Evolutionary conservation across 2,888 invertebrate species (phyloP).

Genomic region (Stenodera caucasica): DNA sequence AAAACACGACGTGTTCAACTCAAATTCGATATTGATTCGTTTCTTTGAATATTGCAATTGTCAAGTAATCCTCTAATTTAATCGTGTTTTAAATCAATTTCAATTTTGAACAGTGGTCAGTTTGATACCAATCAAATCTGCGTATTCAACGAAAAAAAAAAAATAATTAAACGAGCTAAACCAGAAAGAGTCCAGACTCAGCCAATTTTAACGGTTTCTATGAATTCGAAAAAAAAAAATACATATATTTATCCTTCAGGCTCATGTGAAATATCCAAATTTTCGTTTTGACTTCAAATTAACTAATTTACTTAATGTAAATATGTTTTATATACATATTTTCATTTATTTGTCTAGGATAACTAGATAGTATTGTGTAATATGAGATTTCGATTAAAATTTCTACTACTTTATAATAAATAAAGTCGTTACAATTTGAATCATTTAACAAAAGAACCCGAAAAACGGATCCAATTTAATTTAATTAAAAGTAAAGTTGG

Average conservation of each 20-base stretch:
- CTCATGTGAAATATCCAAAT: no score
- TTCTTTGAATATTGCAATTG: constrained; percentile 1
- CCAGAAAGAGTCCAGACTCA: background rate
- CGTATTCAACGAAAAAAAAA: background rate
- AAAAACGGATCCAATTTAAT: constrained; percentile 14
- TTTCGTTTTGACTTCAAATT: no score
- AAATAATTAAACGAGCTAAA: background rate
- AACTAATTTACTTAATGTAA: background rate
- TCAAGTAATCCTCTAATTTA: no score
- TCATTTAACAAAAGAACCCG: no score
- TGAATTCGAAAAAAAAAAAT: background rate
- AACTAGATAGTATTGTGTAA: background rate
- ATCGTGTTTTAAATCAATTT: no score
- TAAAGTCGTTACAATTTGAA: background rate
- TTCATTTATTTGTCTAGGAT: background rate
- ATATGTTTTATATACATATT: background rate
- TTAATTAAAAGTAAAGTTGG: constrained; percentile 21
- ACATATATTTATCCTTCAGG: no score
- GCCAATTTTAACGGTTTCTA: background rate
- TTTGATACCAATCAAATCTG: background rate
- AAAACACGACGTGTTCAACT: constrained; percentile 20
- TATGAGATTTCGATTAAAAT: background rate
- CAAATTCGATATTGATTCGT: constrained; percentile 23
- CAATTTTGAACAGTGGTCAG: no score
- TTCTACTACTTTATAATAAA: constrained; percentile 1